Base-by-base conservation (phyloP, 2,113 vertebrate species). In the Prionailurus bengalensis region DNA sequence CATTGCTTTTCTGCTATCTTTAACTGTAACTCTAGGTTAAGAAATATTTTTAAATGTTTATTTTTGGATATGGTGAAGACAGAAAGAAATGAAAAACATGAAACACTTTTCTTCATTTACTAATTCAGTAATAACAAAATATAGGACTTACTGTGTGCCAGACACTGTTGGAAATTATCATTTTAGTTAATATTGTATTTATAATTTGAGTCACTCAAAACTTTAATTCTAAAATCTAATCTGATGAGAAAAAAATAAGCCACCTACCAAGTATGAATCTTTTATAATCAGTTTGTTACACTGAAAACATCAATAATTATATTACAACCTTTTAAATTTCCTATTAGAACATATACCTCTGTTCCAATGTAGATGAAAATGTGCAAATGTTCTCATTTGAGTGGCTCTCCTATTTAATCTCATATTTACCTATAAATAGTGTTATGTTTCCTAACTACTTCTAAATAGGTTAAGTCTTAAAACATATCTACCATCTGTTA, bases 381-480 rank as follows among this genome's bases (percentile, higher is more conserved):
- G 7, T 45, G 9, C 25, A 87, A 66, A 58, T 84, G 0, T 51
- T 90, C 9, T 65, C 7, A 65, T 70, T 82, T 93, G 12, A 73
- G 23, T 95, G 10, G 21, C n/a, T 80, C 31, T 58, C 29, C 25
- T 39, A 88, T 73, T 74, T 88, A 96, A 66, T 81, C 45, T 76
- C 12, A 7, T 80, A 86, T 82, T 91, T 82, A 82, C 36, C 13
- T 48, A 31, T 61, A 73, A 90, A 19, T 39, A 82, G 5, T 42
- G 3, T 27, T 91, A 55, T 61, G 25, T 66, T 96, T 93, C 36
- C 27, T 89, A 66, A 93, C 21, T 66, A 90, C 14, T 81, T 80
- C 61, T 89, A 94, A 82, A 61, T 65, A 89, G 3, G 5, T 84
- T 93, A 95, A 73, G 74, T 82, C 91, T 95, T 93, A 95, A 93